Evolutionary conservation across 2,797 vertebrate species (phyloP), one percentile per base, ranked within the genome.

Genomic region (Microctenopoma steveboyesi): DNA sequence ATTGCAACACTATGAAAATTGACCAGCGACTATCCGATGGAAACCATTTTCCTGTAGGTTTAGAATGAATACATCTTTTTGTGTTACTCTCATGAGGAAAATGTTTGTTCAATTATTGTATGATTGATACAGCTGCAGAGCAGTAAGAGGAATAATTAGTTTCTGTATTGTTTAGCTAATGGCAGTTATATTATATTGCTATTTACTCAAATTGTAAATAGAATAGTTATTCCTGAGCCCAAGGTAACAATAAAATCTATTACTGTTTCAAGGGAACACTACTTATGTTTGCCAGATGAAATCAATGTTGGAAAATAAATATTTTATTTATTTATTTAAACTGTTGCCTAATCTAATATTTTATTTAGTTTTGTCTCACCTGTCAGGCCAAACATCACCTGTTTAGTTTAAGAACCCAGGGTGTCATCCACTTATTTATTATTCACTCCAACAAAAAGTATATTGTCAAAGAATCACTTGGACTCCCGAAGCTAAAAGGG

Each of bases 251-350:
- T 33, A 30, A 69, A 13, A 73, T 72, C 39, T 51, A 22, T 57
- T 39, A 37, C 16, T 39, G n/a, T 49, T 40, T 84, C 52, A 62
- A 79, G 85, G 85, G 84, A 87, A 78, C 89, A 83, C 83, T 87
- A 89, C 86, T 84, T 86, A 87, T 83, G 22, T 60, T 60, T 43
- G 1, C 13, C 7, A 59, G 62, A 76, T 63, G 2, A 56, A 64
- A 62, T 10, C 33, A 27, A 43, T 48, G 12, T 40, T 43, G 39
- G n/a, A 25, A 4, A 39, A 64, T 45, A 6, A 42, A 46, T 27
- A 22, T 18, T 46, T 49, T n/a, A 4, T 35, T 35, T 8, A 1
- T 50, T 59, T 13, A 47, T 33, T 65, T 28, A 61, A 37, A 48
- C 30, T 25, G 43, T 16, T 11, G 22, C 42, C 42, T 37, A n/a